Evolutionary conservation across 2,113 vertebrate species (phyloP).

Genomic region (Conger conger): DNA sequence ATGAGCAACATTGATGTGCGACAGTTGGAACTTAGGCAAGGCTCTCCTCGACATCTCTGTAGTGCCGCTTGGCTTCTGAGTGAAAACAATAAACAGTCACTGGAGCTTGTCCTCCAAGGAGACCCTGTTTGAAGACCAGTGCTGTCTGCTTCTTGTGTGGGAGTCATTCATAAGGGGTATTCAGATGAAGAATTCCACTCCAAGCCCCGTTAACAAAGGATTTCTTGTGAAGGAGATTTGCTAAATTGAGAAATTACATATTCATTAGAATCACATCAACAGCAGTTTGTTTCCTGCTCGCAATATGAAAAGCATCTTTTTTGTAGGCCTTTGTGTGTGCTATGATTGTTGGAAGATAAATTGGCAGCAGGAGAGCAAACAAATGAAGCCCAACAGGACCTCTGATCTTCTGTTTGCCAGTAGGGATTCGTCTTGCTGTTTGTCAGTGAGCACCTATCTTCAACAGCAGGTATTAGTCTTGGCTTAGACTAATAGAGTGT

Average conservation of each 20-base stretch:
- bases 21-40: neutral
- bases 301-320: neutral
- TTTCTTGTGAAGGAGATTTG: neutral
- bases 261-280: conserved; percentile 2
- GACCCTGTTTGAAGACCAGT: neutral
- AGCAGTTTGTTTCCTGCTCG: neutral
- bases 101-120: neutral
- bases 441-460: neutral
- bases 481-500: neutral
- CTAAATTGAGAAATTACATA: neutral
- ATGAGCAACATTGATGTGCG: neutral
- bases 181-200: conserved; percentile 5
- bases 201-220: neutral
- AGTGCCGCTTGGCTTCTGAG: neutral
- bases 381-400: neutral
- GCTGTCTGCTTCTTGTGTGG: neutral
- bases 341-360: neutral
- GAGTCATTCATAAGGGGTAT: neutral
- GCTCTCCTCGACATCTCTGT: neutral
- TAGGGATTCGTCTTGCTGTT: neutral
- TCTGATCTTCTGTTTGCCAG: neutral
- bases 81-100: neutral
- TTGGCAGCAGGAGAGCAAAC: neutral
- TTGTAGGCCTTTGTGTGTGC: neutral
- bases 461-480: neutral